A percentile compares a stretch with the other conserved stretches of the same genome.
Conservation (phyloP, 2,888 invertebrate species). For the Melikaiella ostensackeni region DNA sequence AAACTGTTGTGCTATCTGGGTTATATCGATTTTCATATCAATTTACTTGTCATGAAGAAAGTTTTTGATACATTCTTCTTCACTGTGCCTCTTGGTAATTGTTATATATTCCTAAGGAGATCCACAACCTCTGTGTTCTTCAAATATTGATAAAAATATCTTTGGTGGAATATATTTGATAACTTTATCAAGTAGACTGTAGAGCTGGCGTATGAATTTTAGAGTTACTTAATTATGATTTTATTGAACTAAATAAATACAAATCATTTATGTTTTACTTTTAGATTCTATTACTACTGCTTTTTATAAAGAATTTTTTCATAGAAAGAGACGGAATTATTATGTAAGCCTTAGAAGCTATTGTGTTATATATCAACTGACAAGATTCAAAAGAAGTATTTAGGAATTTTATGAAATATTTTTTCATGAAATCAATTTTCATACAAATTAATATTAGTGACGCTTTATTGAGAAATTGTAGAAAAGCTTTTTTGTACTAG, state of each 20-base stretch:
- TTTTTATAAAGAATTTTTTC: neutral
- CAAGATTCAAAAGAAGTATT: neutral
- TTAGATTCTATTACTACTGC: neutral
- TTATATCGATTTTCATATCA: no score
- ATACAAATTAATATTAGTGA: no score
- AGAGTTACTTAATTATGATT: no score
- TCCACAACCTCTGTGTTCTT: neutral
- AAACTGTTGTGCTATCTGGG: no score
- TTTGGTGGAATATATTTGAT: no score
- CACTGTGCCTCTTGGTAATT: neutral
- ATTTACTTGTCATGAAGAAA: no score
- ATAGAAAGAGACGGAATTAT: neutral
- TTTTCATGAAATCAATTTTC: neutral
- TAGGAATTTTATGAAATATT: neutral
- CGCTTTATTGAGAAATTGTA: no score
- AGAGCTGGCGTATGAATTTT: no score
- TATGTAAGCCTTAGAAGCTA: neutral
- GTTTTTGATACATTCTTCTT: no score
- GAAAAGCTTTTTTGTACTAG: no score
- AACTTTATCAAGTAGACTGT: no score
- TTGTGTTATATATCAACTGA: neutral
- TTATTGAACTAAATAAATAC: neutral
- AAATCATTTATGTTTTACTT: neutral
- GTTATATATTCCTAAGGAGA: constrained; percentile 4
- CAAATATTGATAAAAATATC: neutral